Base-by-base conservation (phyloP, 2,888 invertebrate genomes). In the Napeogenes sylphis region DNA sequence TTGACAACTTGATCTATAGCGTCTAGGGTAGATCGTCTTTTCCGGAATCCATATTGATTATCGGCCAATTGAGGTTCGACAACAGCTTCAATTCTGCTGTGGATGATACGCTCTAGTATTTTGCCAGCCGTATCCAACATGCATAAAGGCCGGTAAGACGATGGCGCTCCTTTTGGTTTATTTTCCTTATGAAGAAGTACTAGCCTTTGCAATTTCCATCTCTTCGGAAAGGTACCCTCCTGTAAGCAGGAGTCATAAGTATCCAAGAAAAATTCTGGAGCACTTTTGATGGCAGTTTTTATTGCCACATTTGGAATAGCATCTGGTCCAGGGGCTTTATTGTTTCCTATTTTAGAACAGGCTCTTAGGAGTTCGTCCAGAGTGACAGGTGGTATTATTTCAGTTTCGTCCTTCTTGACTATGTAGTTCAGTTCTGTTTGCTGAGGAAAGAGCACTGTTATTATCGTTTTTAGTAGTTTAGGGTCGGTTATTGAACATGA, bases 91-190 rank as follows among this genome's bases (percentile, higher is more conserved):
- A 62, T 62, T 12, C 58, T 58, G 6, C 32, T 57, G 47, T 58
- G 55, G 5, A 62, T 38, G 6, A 59, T 59, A 14, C 59, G 54
- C n/a, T 59, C 59, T 12, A 59, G 45, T 42, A 59, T 30, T n/a
- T 59, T 59, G 8, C 55, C 59, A n/a, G 45, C 59, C 13, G 55
- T 59, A 45, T 59, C 59, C 14, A 59, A n/a, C 54, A 59, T 55
- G n/a, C 55, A 60, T 21, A 21, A 21, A 21, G 21, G 21, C 21
- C 21, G 21, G 21, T 21, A 21, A 21, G 21, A 21, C 21, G 21
- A 21, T 21, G 21, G 21, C 21, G 21, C 21, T 21, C 21, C 21
- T 21, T 21, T 21, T 21, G 21, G 21, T 21, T 21, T 21, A 21
- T 21, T 21, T 21, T 21, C 21, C 21, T 21, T 21, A 21, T 21